Percentiles rank a stretch among this genome's conserved stretches.
phyloP scores from a whole-genome alignment of 2,888 invertebrate genomes.

The Leptopilina myrica region DNA sequence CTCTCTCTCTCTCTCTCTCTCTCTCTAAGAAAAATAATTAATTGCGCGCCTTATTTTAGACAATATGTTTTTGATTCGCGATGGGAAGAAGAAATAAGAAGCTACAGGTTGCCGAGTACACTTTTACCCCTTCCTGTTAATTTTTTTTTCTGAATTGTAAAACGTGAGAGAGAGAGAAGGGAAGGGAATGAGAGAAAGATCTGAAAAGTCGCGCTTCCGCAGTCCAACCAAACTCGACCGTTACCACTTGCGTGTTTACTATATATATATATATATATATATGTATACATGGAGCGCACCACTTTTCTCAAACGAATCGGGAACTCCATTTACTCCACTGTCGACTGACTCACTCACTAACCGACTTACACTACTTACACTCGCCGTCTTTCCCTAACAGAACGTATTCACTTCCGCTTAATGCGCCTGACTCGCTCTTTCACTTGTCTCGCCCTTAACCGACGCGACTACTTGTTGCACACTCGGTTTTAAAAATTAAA shows the following conservation, averaged over 20 bases:
- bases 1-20: not conserved
- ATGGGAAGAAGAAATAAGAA: slow-evolving; percentile 31
- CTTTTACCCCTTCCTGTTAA: not conserved
- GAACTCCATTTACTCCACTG: slow-evolving; percentile 21
- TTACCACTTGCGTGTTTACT: slow-evolving; percentile 47
- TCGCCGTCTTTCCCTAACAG: slow-evolving; percentile 10
- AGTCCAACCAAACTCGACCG: slow-evolving; percentile 44
- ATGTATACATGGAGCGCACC: not conserved
- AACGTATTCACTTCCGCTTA: slow-evolving; percentile 20
- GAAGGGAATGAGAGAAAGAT: slow-evolving; percentile 31
- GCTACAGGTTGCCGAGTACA: slow-evolving; percentile 21
- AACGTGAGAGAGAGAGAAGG: not conserved
- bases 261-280: not conserved
- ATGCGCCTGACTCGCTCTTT: too few relatives aligned
- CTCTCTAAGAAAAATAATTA: not conserved
- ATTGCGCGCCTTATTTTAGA: slow-evolving; percentile 34
- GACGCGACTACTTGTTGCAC: too few relatives aligned
- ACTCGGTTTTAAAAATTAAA: too few relatives aligned
- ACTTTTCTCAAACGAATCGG: slow-evolving; percentile 19
- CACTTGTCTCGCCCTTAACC: too few relatives aligned
- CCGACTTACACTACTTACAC: slow-evolving; percentile 30
- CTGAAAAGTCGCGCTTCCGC: slow-evolving; percentile 44
- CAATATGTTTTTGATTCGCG: not conserved
- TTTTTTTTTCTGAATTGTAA: too few relatives aligned
- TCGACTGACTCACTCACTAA: slow-evolving; percentile 32